These are phyloP conservation scores for Zosterops japonicus DNA, from an alignment of 2,113 vertebrate species.

Conservation along the genomic window DNA sequence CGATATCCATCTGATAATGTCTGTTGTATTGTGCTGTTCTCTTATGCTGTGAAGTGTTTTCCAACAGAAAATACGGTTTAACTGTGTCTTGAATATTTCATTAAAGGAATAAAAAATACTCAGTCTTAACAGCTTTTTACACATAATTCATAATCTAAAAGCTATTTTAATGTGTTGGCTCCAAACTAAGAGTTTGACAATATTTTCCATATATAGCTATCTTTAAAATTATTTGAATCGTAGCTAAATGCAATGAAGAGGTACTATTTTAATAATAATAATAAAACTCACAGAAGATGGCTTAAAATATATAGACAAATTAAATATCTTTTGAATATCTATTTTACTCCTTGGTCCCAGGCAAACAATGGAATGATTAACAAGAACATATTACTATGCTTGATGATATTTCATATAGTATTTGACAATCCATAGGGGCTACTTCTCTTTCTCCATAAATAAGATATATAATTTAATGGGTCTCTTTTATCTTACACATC, in stretches of 20 bases:
- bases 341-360: conserved; percentile 28
- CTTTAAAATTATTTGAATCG: not conserved
- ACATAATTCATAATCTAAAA: not conserved
- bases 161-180: not conserved
- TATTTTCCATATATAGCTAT: not conserved
- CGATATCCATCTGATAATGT: not conserved
- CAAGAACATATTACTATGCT: conserved; percentile 62
- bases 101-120: not conserved
- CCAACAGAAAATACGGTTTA: not conserved
- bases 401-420: conserved; percentile 62
- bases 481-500: conserved; percentile 74
- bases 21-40: not conserved
- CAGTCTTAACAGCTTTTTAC: not conserved
- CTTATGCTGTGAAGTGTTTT: not conserved
- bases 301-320: not conserved
- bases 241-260: not conserved
- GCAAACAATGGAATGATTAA: conserved; percentile 68
- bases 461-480: conserved; percentile 75
- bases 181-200: not conserved
- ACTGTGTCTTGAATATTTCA: not conserved
- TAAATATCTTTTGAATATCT: conserved; percentile 31
- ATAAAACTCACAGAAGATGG: not conserved
- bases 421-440: conserved; percentile 74
- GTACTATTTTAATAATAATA: not conserved
- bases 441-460: conserved; percentile 73